These are phyloP conservation scores for Drosophila quadrilineata DNA, from an alignment of 1,140 invertebrate species.

Conservation along the genomic window DNA sequence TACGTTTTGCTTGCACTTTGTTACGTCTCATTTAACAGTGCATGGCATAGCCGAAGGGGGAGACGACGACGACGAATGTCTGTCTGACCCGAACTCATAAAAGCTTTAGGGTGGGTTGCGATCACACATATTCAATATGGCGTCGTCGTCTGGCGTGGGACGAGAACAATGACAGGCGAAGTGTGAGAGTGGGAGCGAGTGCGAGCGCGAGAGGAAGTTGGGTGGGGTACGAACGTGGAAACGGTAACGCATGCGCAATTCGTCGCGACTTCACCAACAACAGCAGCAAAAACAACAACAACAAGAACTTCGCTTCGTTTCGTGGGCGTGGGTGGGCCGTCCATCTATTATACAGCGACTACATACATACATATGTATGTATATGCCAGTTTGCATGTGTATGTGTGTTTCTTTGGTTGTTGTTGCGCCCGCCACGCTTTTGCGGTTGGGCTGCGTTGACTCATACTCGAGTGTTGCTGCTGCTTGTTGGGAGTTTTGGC, in stretches of 20 bases:
- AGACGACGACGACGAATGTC: too few relatives aligned
- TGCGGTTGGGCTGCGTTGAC: conserved; percentile 45
- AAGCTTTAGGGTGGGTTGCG: conserved; percentile 23
- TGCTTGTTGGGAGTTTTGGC: conserved; percentile 40
- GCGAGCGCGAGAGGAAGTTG: conserved; percentile 1
- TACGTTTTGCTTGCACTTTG: conserved; percentile 61
- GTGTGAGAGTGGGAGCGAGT: background rate
- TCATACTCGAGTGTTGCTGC: too few relatives aligned
- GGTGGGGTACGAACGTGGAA: background rate
- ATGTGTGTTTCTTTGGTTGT: conserved; percentile 16
- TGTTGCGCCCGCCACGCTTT: conserved; percentile 30
- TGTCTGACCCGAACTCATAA: conserved; percentile 1
- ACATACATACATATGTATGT: conserved; percentile 5
- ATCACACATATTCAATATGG: conserved; percentile 33
- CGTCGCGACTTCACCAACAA: too few relatives aligned
- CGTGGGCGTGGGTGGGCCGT: conserved; percentile 58
- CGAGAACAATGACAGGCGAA: too few relatives aligned
- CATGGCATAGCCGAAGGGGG: conserved; percentile 1
- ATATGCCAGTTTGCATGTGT: conserved; percentile 15
- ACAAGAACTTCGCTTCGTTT: conserved; percentile 5
- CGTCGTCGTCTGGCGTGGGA: conserved; percentile 27
- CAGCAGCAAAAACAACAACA: too few relatives aligned
- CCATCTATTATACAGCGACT: conserved; percentile 15
- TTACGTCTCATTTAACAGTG: conserved; percentile 71
- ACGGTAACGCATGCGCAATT: conserved; percentile 71